phyloP scores from a whole-genome alignment of 2,113 vertebrate species.

The Diadophis punctatus region DNA sequence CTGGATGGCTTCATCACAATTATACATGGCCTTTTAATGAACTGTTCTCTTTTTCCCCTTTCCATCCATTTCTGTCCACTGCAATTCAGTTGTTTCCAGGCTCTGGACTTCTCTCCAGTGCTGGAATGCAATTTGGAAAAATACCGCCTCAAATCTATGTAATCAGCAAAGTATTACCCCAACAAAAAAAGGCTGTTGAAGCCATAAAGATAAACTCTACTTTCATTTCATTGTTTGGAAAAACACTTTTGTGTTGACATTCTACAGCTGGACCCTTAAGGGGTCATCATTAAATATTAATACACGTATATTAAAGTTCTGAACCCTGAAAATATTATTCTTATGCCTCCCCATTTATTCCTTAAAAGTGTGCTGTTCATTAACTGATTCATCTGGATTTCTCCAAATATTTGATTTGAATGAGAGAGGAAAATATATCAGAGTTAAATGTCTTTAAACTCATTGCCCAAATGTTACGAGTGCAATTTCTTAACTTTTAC shows the following conservation, averaged over 20 bases:
- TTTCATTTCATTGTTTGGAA: background rate
- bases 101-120: background rate
- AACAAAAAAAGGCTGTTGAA: background rate
- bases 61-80: background rate
- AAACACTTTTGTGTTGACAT: background rate
- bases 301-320: background rate
- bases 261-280: background rate
- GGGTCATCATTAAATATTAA: background rate
- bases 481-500: background rate
- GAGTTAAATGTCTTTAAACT: background rate
- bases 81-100: background rate
- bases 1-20: background rate
- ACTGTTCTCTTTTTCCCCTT: background rate
- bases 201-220: background rate
- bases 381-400: background rate
- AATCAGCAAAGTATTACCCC: background rate
- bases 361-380: background rate
- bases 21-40: background rate
- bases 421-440: background rate
- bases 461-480: background rate
- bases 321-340: background rate
- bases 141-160: background rate
- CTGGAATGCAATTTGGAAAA: background rate
- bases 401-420: background rate
- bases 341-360: background rate